Percentiles rank a stretch among this genome's conserved stretches.
Evolutionary conservation across 1,140 invertebrate species (phyloP).

Genomic region (Lanistes nyassanus): DNA sequence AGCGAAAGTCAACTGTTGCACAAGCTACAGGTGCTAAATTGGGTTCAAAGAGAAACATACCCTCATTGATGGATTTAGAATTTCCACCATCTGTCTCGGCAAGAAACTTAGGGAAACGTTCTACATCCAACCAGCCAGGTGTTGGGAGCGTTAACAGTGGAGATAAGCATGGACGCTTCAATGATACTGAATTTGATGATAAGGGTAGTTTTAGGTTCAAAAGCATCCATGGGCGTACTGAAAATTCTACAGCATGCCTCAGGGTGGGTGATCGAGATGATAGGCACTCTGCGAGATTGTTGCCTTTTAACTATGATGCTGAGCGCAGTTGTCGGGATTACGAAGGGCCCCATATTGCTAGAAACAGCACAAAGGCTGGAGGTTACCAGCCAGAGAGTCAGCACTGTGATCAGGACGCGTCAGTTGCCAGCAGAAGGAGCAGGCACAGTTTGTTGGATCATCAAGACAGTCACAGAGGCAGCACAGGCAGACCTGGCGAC

Average conservation of each 20-base stretch:
- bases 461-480: not conserved
- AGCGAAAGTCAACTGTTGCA: not conserved
- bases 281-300: not conserved
- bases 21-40: not conserved
- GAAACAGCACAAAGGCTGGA: not conserved
- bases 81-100: not conserved
- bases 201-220: not conserved
- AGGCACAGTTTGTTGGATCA: not conserved
- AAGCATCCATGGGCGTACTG: not conserved
- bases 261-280: not conserved
- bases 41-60: not conserved
- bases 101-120: not conserved
- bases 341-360: not conserved
- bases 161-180: too few relatives aligned
- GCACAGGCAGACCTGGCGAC: not conserved
- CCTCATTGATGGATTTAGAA: constrained; percentile 5
- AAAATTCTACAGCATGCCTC: not conserved
- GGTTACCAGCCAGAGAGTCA: not conserved
- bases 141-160: not conserved
- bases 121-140: not conserved
- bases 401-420: not conserved
- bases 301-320: not conserved
- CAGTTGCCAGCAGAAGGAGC: not conserved
- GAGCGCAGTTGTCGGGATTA: not conserved
- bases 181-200: not conserved